Evolutionary conservation across 2,888 invertebrate species (phyloP).

Genomic region (Petrolisthes cinctipes): DNA sequence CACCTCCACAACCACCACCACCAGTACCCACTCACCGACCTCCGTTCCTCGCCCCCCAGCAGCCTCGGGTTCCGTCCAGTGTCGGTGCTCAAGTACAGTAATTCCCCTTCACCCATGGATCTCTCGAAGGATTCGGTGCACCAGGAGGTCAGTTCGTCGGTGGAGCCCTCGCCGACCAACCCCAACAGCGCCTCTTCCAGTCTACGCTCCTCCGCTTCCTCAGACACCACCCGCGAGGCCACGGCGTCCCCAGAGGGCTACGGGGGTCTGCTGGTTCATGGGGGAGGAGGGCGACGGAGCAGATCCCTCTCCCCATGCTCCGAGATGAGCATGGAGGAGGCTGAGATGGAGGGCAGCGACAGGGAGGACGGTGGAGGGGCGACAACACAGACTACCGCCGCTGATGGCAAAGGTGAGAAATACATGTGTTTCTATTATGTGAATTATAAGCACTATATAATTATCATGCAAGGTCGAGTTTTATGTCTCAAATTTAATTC

Average conservation of each 20-base stretch:
- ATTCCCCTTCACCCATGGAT: slow-evolving; percentile 58
- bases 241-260: slow-evolving; percentile 47
- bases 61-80: slow-evolving; percentile 42
- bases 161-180: slow-evolving; percentile 43
- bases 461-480: no score
- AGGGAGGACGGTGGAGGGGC: slow-evolving; percentile 32
- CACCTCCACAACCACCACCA: background rate
- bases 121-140: slow-evolving; percentile 55
- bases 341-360: slow-evolving; percentile 56
- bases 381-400: slow-evolving; percentile 14
- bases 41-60: slow-evolving; percentile 14
- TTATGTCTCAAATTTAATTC: no score
- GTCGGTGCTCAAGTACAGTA: slow-evolving; percentile 49
- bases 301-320: slow-evolving; percentile 60
- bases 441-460: background rate
- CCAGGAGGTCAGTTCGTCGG: slow-evolving; percentile 47
- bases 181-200: slow-evolving; percentile 18
- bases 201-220: background rate
- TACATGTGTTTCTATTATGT: background rate
- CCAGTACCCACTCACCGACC: slow-evolving; percentile 21
- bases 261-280: slow-evolving; percentile 16
- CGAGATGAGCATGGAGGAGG: slow-evolving; percentile 61
- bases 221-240: slow-evolving; percentile 30
- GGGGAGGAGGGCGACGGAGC: slow-evolving; percentile 31
- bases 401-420: slow-evolving; percentile 44